Conservation (phyloP, 2,113 vertebrate genomes). For the Oncorhynchus clarkii region DNA sequence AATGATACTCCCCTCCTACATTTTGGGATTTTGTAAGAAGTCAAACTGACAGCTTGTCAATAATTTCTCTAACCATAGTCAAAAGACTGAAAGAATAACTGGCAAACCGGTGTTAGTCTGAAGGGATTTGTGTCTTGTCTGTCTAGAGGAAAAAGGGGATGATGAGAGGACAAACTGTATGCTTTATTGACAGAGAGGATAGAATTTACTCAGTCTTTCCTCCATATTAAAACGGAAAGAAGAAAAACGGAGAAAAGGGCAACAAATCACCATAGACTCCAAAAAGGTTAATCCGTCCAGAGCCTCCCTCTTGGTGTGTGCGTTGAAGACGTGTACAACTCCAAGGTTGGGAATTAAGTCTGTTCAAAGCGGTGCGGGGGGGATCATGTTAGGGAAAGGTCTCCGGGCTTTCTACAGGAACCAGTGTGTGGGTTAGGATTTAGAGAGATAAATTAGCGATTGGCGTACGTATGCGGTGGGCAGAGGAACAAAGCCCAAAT, state of each 20-base stretch:
- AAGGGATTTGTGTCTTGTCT: neutral
- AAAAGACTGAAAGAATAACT: neutral
- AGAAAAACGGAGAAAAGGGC: constrained; percentile 13
- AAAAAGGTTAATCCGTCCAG: constrained; percentile 45
- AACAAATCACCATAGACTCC: constrained; percentile 16
- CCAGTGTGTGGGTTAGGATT: constrained; percentile 15
- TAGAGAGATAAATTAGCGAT: constrained; percentile 48
- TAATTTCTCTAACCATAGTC: neutral
- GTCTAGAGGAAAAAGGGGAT: constrained; percentile 11
- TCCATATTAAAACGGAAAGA: constrained; percentile 12
- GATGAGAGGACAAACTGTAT: constrained; percentile 21
- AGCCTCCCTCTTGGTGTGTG: neutral
- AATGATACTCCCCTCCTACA: neutral
- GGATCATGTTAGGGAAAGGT: constrained; percentile 26
- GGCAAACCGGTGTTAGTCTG: neutral
- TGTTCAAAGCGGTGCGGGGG: neutral
- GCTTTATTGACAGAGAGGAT: constrained; percentile 31
- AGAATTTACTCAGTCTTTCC: constrained; percentile 43
- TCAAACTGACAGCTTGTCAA: neutral
- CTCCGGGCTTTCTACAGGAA: constrained; percentile 14
- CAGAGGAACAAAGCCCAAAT: constrained; percentile 30
- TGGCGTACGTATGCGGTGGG: constrained; percentile 22
- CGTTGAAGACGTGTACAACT: neutral
- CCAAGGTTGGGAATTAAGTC: neutral
- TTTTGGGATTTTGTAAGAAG: neutral